A percentile compares a stretch with the other conserved stretches of the same genome.
These are phyloP conservation scores for Trachelus troglodyta DNA, from an alignment of 2,888 invertebrate genomes.

Conservation along the genomic window DNA sequence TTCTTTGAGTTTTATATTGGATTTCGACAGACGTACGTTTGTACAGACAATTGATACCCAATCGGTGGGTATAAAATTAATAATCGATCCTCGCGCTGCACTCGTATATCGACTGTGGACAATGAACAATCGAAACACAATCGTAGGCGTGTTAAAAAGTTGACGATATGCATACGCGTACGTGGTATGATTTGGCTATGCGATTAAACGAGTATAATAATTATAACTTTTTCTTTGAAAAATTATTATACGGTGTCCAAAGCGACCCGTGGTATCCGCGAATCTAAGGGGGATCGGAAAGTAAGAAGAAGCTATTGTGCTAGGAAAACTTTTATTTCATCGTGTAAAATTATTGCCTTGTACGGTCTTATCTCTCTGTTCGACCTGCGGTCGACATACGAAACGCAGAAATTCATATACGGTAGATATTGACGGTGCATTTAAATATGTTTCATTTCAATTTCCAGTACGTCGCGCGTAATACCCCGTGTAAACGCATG, in stretches of 20 bases:
- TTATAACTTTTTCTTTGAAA: not conserved
- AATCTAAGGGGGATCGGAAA: not conserved
- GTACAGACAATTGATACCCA: not conserved
- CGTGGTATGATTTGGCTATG: not conserved
- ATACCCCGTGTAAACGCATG: not conserved
- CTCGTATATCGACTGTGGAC: not conserved
- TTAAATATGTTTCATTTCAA: constrained; percentile 3
- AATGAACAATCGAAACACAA: not conserved
- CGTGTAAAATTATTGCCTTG: constrained; percentile 47
- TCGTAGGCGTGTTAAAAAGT: not conserved
- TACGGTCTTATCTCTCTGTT: constrained; percentile 48
- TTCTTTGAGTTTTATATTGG: not conserved
- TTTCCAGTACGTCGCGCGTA: not conserved
- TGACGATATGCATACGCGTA: not conserved
- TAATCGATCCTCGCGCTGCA: not conserved
- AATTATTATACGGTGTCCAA: not conserved
- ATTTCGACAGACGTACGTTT: not conserved
- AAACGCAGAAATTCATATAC: not conserved
- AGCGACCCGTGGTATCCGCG: not conserved
- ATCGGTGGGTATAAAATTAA: not conserved
- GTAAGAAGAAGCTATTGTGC: constrained; percentile 44
- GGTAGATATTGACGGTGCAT: not conserved
- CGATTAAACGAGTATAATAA: not conserved
- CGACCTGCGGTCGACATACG: not conserved
- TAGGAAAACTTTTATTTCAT: constrained; percentile 48